Evolutionary conservation across 2,113 vertebrate species (phyloP), one percentile per base, ranked within the genome.

Genomic region (Tyto alba): DNA sequence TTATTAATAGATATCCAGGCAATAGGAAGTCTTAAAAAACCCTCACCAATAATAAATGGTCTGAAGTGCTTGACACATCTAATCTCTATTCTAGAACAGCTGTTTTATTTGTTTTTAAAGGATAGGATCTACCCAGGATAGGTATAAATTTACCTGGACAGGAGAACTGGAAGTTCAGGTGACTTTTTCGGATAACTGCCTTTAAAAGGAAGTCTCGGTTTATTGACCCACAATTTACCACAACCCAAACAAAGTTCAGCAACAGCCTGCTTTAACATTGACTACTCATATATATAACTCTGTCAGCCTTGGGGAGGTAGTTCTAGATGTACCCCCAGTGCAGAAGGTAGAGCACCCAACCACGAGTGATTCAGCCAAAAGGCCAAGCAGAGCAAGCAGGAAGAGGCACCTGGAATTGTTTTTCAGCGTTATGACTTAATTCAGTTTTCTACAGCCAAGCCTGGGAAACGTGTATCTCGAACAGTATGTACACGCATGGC

Each of bases 401-500:
- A 38, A 41, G 20, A 71, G 55, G 27, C 43, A 43, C 21, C 30
- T n/a, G 47, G 17, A 32, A 13, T 7, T 48, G n/a, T 25, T 78
- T 36, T 69, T 66, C n/a, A 55, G 59, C 1, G 0, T 60, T 62
- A 40, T 18, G 73, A 26, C 10, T 50, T 62, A 20, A 66, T 17
- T 55, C 74, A 50, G 34, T 38, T 38, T 4, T 41, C 87, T 36
- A 5, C 23, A 64, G 68, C 68, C 81, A 53, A 69, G 21, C 19
- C 13, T 48, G 64, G 8, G 30, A 22, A n/a, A 23, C 0, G 0
- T 6, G 7, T 36, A 4, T 11, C 50, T 69, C 8, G 36, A n/a
- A 2, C 0, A 38, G 26, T 5, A 11, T 1, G 11, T 17, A 10
- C n/a, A 5, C 0, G 0, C 9, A 7, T 1, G 7, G n/a, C 21